phyloP scores from a whole-genome alignment of 2,113 vertebrate genomes.

The Chlorodrepanis virens region DNA sequence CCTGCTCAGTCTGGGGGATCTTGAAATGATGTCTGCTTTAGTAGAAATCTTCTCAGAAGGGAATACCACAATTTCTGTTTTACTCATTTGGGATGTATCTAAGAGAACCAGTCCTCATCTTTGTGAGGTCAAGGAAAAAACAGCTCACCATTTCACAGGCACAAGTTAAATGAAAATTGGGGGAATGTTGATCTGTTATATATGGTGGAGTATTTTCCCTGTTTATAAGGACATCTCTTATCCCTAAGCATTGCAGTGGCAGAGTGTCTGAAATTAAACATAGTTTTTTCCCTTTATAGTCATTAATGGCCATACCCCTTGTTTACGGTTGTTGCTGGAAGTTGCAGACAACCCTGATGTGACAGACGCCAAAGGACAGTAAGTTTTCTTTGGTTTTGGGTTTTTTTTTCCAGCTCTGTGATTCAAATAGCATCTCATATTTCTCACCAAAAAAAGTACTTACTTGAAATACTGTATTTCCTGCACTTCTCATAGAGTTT shows the following conservation, averaged over 20 bases:
- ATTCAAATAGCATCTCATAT: neutral
- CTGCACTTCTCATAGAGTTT: neutral
- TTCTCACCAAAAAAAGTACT: neutral
- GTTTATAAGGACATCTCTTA: neutral
- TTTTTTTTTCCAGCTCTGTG: neutral
- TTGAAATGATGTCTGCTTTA: neutral
- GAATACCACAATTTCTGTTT: neutral
- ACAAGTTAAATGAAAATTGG: neutral
- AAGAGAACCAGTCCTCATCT: neutral
- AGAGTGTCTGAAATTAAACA: neutral
- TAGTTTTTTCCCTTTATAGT: conserved; percentile 71
- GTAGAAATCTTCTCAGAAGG: neutral
- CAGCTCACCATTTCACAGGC: neutral
- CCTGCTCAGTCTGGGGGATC: neutral
- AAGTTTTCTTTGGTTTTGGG: conserved; percentile 64
- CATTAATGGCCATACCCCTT: conserved; percentile 93
- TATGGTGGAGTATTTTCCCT: neutral
- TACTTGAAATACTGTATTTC: neutral
- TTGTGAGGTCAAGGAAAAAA: neutral
- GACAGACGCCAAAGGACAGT: conserved; percentile 94
- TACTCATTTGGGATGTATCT: neutral
- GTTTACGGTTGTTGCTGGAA: conserved; percentile 90
- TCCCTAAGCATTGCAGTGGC: neutral
- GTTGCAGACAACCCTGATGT: conserved; percentile 83
- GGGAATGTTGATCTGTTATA: neutral